These are phyloP conservation scores for Drosophila quinaria DNA, from an alignment of 2,888 invertebrate species.

Conservation along the genomic window DNA sequence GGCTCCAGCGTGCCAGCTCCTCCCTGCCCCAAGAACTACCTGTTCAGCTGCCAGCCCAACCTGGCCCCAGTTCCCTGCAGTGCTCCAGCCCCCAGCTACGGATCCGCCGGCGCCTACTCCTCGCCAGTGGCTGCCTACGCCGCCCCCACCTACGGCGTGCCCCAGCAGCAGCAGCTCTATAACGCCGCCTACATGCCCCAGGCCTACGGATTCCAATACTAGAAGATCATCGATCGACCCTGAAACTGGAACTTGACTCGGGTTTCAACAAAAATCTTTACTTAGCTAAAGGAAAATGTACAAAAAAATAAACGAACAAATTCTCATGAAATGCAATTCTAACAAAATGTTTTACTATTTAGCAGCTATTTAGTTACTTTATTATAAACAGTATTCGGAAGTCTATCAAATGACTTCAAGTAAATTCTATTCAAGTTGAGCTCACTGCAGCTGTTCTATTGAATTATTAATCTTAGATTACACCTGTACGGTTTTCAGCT, in stretches of 20 bases:
- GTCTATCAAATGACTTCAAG: background rate
- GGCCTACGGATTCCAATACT: conserved; percentile 63
- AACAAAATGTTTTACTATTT: conserved; percentile 28
- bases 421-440: background rate
- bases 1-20: conserved; percentile 67
- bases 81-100: conserved; percentile 63
- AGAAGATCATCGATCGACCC: conserved; percentile 4
- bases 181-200: conserved; percentile 66
- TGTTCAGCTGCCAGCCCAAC: conserved; percentile 81
- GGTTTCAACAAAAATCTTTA: conserved; percentile 34
- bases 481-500: background rate
- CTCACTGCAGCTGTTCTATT: conserved; percentile 19
- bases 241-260: conserved; percentile 18
- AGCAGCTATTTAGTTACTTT: background rate
- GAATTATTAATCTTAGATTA: conserved; percentile 1
- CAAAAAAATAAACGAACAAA: conserved; percentile 48
- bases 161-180: conserved; percentile 68
- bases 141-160: conserved; percentile 68
- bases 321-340: conserved; percentile 27
- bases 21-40: conserved; percentile 81
- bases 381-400: background rate
- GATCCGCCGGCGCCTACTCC: conserved; percentile 79
- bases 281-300: conserved; percentile 39
- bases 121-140: conserved; percentile 73
- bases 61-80: conserved; percentile 79